Conservation (phyloP, 2,113 vertebrate genomes). For the Platysternon megacephalum region DNA sequence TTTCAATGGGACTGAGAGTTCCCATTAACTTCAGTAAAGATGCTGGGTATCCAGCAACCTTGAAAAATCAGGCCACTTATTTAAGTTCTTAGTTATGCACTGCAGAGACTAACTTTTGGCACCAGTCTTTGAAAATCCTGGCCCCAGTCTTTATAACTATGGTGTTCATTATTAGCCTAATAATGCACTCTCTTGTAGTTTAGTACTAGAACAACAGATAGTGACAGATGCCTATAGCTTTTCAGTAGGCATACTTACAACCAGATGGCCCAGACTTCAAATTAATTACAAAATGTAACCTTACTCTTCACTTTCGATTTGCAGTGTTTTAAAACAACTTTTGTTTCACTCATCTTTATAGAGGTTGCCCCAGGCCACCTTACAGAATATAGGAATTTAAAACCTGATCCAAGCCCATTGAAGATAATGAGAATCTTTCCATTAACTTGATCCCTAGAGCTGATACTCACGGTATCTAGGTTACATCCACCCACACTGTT, state of each 20-base stretch:
- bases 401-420: neutral
- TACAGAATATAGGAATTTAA: neutral
- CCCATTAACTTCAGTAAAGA: neutral
- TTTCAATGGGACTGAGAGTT: neutral
- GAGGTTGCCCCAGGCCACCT: neutral
- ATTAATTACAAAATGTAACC: neutral
- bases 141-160: neutral
- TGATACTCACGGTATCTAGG: neutral
- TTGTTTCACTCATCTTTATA: neutral
- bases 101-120: neutral
- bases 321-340: neutral
- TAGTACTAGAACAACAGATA: neutral
- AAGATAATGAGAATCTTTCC: neutral
- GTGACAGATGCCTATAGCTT: neutral
- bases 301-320: neutral
- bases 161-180: neutral
- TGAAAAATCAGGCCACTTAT: neutral
- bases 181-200: neutral
- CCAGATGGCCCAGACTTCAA: neutral
- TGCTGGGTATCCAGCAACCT: neutral
- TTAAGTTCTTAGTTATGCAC: neutral
- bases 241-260: neutral
- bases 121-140: neutral
- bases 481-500: neutral
- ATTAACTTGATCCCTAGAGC: neutral